Evolutionary conservation across 2,888 invertebrate genomes (phyloP).

Genomic region (Zelleria hepariella): DNA sequence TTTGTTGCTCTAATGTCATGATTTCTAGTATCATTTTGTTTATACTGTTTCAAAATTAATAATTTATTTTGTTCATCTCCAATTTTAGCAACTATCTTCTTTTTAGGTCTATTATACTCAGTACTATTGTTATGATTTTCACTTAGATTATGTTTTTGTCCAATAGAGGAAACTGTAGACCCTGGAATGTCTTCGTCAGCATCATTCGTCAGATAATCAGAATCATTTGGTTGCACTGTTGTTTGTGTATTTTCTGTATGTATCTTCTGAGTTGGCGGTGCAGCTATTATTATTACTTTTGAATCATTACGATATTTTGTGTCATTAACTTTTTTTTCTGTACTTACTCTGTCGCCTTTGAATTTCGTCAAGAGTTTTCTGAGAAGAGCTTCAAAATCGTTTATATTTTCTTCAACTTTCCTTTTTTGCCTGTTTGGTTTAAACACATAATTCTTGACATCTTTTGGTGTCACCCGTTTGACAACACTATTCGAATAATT

Average conservation of each 20-base stretch:
- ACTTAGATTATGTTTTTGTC: too few species aligned
- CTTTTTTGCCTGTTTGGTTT: background rate
- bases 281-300: background rate
- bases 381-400: background rate
- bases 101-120: background rate
- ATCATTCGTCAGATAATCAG: too few species aligned
- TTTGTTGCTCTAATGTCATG: background rate
- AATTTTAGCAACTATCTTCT: background rate
- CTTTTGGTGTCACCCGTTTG: background rate
- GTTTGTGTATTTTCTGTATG: background rate
- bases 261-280: background rate
- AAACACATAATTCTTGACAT: background rate
- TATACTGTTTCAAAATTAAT: background rate
- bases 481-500: background rate
- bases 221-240: background rate
- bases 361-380: background rate
- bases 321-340: background rate
- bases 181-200: too few species aligned
- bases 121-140: background rate
- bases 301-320: background rate
- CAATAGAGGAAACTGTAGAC: too few species aligned
- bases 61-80: background rate
- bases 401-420: background rate
- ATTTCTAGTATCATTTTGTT: background rate
- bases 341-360: background rate